These are phyloP conservation scores for Neuroterus valhalla DNA, from an alignment of 1,140 invertebrate genomes.

Conservation along the genomic window DNA sequence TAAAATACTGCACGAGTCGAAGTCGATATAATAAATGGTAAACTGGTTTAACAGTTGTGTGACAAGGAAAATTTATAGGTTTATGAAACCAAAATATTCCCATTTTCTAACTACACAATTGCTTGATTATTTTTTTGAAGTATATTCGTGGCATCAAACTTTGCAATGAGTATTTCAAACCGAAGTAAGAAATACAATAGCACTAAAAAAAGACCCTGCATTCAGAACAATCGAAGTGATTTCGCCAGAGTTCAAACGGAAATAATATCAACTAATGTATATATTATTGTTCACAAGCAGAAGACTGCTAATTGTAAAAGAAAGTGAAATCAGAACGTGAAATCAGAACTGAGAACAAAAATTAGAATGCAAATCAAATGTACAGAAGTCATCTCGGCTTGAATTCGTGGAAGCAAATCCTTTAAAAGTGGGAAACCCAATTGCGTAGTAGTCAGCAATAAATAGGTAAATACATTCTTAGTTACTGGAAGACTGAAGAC, in stretches of 20 bases:
- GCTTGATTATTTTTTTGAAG: not conserved
- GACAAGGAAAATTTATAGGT: not conserved
- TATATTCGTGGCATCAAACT: no score
- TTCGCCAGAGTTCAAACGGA: no score
- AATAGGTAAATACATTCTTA: constrained; percentile 9
- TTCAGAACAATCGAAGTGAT: no score
- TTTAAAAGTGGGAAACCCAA: constrained; percentile 2
- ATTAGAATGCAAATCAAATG: no score
- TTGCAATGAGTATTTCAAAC: no score
- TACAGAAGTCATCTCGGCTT: not conserved
- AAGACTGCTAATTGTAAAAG: no score
- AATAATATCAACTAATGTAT: no score
- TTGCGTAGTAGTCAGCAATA: constrained; percentile 10
- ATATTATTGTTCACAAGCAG: no score
- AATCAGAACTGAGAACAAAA: no score
- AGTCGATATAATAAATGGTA: not conserved
- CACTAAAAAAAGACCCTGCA: no score
- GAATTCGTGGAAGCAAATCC: constrained; percentile 5
- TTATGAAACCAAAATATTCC: constrained; percentile 7
- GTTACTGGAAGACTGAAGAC: constrained; percentile 16
- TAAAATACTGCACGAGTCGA: not conserved
- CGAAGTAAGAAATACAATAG: no score
- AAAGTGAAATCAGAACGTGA: no score
- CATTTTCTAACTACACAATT: not conserved
- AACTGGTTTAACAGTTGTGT: not conserved